Percentiles rank a stretch among this genome's conserved stretches.
phyloP scores from a whole-genome alignment of 2,888 invertebrate species.

The Sympetrum striolatum region DNA sequence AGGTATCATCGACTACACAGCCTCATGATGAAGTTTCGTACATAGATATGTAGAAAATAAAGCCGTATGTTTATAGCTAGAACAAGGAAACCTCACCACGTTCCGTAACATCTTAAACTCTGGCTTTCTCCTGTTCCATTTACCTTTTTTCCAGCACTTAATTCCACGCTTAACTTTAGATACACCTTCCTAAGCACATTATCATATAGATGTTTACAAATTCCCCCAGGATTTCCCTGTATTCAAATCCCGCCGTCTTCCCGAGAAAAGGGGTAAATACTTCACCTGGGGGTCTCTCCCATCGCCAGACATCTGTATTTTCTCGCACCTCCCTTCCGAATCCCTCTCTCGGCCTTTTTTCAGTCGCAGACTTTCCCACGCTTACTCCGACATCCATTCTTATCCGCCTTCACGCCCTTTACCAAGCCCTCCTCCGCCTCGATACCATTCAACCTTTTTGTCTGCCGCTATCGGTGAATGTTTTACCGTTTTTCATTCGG shows the following conservation, averaged over 20 bases:
- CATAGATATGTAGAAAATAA: too few relatives aligned
- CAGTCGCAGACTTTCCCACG: neutral
- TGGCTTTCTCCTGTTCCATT: too few relatives aligned
- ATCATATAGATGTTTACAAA: neutral
- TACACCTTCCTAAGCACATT: too few relatives aligned
- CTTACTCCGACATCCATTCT: neutral
- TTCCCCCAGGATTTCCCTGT: neutral
- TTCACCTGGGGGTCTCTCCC: neutral
- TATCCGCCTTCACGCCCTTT: neutral
- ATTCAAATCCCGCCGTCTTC: neutral
- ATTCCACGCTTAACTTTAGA: too few relatives aligned
- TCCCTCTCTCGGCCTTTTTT: neutral
- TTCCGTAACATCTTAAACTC: too few relatives aligned
- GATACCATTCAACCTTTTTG: neutral
- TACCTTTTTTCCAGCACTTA: too few relatives aligned
- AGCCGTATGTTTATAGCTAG: too few relatives aligned
- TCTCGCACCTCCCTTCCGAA: neutral
- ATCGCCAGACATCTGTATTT: neutral
- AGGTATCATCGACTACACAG: too few relatives aligned
- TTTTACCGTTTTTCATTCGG: neutral
- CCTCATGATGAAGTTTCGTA: too few relatives aligned
- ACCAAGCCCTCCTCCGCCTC: neutral
- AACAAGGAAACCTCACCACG: too few relatives aligned
- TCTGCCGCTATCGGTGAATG: neutral
- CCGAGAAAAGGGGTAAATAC: neutral